Base-by-base conservation (phyloP, 2,888 invertebrate genomes). In the Prosapia bicincta region DNA sequence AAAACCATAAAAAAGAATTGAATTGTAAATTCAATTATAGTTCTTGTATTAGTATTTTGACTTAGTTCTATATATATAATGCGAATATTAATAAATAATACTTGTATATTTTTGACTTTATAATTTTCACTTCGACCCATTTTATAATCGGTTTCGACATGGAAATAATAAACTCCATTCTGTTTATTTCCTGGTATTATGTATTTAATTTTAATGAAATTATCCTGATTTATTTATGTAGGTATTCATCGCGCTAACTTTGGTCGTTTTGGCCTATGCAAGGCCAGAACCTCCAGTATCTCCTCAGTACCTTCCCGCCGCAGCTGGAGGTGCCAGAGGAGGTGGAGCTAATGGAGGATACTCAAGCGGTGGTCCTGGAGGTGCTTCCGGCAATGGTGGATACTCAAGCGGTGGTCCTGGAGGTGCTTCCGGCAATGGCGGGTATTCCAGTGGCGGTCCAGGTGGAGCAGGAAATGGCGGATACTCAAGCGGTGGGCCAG, bases 301-400 rank as follows among this genome's bases (percentile, higher is more conserved):
- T 15, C 26, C 68, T 9, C 72, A 73, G 68, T 73, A 73, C 68
- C 73, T 73, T n/a, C 73, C 73, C 10, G 66, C 73, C 26, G 26
- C 26, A 67, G 67, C 26, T 13, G 26, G 66, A 9, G 68, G 28
- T 30, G 43, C 32, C 13, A 3, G 5, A 6, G 65, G 65, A 20
- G 65, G 65, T 20, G 65, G 6, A 5, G 3, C 65, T 13, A 65
- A 23, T 13, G 65, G 67, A 2, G 67, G 67, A 13, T 23, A 20
- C 3, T 2, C 3, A 26, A 43, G 25, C 25, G 71, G 23, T 80
- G 81, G 80, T 82, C 81, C 25, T 5, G 75, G 75, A 68, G 66
- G 80, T 15, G 79, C 78, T 65, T 78, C 79, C 65, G 74, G 74
- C 43, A 23, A 20, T 13, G 72, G 72, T 15, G 25, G 38, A 9